Percentiles rank a stretch among this genome's conserved stretches.
phyloP scores from a whole-genome alignment of 2,888 invertebrate genomes.

The Andrena marginata region DNA sequence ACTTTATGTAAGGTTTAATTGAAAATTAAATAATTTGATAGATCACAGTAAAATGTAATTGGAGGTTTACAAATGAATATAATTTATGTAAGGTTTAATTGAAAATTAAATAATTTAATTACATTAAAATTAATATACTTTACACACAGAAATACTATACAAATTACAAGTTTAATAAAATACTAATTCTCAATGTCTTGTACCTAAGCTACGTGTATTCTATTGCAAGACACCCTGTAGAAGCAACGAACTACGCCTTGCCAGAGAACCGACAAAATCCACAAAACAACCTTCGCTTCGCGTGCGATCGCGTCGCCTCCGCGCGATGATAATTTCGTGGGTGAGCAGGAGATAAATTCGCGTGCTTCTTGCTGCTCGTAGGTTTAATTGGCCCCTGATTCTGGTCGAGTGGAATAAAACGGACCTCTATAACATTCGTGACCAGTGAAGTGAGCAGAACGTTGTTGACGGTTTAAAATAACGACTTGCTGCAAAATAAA shows the following conservation, averaged over 20 bases:
- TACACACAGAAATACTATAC: too few species aligned
- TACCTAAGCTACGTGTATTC: too few species aligned
- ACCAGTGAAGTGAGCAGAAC: slow-evolving; percentile 33
- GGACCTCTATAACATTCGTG: slow-evolving; percentile 4
- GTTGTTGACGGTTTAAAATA: slow-evolving; percentile 22
- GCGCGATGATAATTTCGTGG: slow-evolving; percentile 29
- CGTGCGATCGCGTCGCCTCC: slow-evolving; percentile 12
- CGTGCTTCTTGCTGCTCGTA: slow-evolving; percentile 9
- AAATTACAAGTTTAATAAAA: too few species aligned
- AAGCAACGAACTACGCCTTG: slow-evolving; percentile 5
- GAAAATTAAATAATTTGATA: too few species aligned
- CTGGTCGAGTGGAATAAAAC: slow-evolving; percentile 24
- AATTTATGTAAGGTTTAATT: too few species aligned
- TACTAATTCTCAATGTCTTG: too few species aligned
- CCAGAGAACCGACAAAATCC: not conserved
- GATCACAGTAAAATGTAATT: too few species aligned
- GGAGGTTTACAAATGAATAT: too few species aligned
- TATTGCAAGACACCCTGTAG: not conserved
- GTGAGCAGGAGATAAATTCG: slow-evolving; percentile 34
- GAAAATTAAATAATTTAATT: too few species aligned
- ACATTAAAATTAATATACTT: too few species aligned
- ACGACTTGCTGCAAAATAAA: slow-evolving; percentile 28
- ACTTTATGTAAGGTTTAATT: too few species aligned
- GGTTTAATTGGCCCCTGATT: slow-evolving; percentile 45
- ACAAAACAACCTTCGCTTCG: slow-evolving; percentile 24